Conservation (phyloP, 2,888 invertebrate genomes). For the Cabera pusaria region DNA sequence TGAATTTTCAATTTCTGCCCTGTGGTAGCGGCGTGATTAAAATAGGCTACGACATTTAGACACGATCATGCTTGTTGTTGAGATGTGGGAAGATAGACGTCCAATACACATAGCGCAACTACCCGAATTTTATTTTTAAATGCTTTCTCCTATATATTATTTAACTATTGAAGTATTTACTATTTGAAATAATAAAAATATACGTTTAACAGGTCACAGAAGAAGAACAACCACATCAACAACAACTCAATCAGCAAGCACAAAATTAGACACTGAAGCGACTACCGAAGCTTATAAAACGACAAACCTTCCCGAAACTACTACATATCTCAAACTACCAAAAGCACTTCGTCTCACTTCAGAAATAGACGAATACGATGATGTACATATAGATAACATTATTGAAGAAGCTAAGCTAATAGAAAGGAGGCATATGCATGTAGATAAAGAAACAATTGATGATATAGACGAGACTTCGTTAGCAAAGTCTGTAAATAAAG, state of each 20-base stretch:
- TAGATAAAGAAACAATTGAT: constrained; percentile 59
- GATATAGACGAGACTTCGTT: constrained; percentile 61
- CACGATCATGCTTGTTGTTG: too few relatives aligned
- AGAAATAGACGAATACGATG: constrained; percentile 56
- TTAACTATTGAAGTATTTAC: too few relatives aligned
- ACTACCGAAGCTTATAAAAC: constrained; percentile 53
- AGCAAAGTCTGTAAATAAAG: constrained; percentile 64
- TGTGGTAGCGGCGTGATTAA: too few relatives aligned
- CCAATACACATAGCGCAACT: too few relatives aligned
- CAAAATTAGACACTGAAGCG: constrained; percentile 50
- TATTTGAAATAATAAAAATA: too few relatives aligned
- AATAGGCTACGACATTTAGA: too few relatives aligned
- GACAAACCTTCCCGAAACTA: constrained; percentile 47
- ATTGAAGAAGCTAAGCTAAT: constrained; percentile 53
- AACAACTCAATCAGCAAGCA: constrained; percentile 54
- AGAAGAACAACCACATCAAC: constrained; percentile 74
- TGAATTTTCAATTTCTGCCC: too few relatives aligned
- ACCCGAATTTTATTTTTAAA: too few relatives aligned
- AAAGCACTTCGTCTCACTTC: constrained; percentile 65
- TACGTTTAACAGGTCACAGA: constrained; percentile 62
- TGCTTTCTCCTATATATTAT: too few relatives aligned
- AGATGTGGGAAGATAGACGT: too few relatives aligned
- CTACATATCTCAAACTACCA: constrained; percentile 63
- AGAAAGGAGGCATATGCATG: constrained; percentile 54
- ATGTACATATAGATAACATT: constrained; percentile 67